Evolutionary conservation across 1,140 invertebrate genomes (phyloP), one percentile per base, ranked within the genome.

Genomic region (Apis laboriosa): DNA sequence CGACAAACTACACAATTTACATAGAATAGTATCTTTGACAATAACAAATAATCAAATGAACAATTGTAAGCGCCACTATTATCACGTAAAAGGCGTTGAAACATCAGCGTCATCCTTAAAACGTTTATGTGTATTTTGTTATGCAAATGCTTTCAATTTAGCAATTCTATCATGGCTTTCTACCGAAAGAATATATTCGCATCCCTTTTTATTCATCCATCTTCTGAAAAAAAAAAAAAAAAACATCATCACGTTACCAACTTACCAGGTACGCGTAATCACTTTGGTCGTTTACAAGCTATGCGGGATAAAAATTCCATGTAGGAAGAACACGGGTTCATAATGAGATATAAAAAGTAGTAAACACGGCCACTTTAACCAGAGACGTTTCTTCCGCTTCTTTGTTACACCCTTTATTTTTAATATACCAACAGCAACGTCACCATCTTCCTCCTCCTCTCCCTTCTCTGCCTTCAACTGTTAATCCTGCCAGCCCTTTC

Each of bases 351-450:
- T n/a, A 66, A 78, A 43, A 74, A 84, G 43, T 75, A 58, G 58
- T 70, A 76, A 84, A 75, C 83, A 67, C 51, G 58, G 68, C 77
- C 77, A 75, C 66, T 84, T 81, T 73, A 75, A 75, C 72, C 72
- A 80, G 72, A 68, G 72, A 55, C 51, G 61, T 81, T 75, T 76
- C 70, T 84, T 84, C 78, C 83, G 71, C 72, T 34, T 64, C 78
- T 84, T 84, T 80, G 77, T 80, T 58, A 51, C 78, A 51, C 72
- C 72, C 61, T 81, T 75, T 76, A 60, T 55, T 81, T 74, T 80
- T 80, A 84, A 80, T 73, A 34, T 60, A 64, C 7, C 28, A 24
- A 63, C n/a, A 63, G 11, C 49, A 24, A 34, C 72, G 15, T 60
- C 74, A 3, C 11, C 63, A 21, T 21, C 71, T 74, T 34, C 67